Percentiles rank a stretch among this genome's conserved stretches.
Evolutionary conservation across 2,113 vertebrate genomes (phyloP).

Genomic region (Eulacestoma nigropectus): DNA sequence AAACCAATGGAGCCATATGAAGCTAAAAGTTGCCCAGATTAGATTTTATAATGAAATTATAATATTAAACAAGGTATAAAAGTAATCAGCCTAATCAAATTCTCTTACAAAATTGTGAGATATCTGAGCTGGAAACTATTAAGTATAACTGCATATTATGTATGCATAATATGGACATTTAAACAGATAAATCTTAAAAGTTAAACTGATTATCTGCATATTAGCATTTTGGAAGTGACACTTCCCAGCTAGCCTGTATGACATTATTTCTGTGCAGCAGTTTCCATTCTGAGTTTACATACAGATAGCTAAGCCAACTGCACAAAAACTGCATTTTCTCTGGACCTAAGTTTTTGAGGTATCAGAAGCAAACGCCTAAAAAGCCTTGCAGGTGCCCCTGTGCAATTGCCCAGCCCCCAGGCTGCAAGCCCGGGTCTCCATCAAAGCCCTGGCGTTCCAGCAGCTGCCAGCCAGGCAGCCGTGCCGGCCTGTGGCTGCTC

Average conservation of each 20-base stretch:
- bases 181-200: not conserved
- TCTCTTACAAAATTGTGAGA: not conserved
- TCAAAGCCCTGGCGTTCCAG: not conserved
- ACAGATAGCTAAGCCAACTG: not conserved
- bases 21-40: not conserved
- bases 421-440: rapidly evolving
- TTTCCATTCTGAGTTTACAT: not conserved
- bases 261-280: not conserved
- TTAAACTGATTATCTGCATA: not conserved
- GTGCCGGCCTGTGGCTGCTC: not conserved
- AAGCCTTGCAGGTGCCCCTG: not conserved
- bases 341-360: not conserved
- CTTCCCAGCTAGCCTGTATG: not conserved
- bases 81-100: constrained; percentile 14
- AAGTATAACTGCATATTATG: not conserved
- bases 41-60: not conserved
- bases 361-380: not conserved
- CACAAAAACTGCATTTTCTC: not conserved
- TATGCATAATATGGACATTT: not conserved
- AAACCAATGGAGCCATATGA: not conserved
- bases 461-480: not conserved
- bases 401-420: rapidly evolving
- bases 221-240: not conserved
- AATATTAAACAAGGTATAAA: not conserved
- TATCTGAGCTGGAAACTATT: constrained; percentile 26